Evolutionary conservation across 2,113 vertebrate genomes (phyloP), one percentile per base, ranked within the genome.

Genomic region (Carassius carassius): DNA sequence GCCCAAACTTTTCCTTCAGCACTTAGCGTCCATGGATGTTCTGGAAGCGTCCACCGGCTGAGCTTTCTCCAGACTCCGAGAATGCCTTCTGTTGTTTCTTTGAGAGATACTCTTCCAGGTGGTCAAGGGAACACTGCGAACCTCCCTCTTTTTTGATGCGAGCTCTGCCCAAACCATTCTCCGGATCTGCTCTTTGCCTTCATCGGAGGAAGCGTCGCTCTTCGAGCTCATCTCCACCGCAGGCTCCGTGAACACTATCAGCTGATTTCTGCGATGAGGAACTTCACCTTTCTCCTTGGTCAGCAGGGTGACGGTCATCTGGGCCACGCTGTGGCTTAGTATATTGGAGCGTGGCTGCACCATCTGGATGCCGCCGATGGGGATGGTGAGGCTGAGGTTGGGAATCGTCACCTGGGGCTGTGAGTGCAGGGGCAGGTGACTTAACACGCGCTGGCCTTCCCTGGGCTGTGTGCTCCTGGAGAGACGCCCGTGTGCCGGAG

Each of bases 351-450:
- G 88, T 10, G 96, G 92, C 86, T 97, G 96, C 69, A 99, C 96
- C 97, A 99, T 97, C 92, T 99, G 97, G 85, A 99, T 98, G 81
- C 97, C 97, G 49, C 97, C 97, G 2, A 99, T 98, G 83, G 97
- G 96, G 85, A 99, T 97, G 92, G 98, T 76, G 73, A 76, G 73
- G 73, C 47, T 93, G 72, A 94, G 94, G 74, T 93, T 88, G 14
- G 95, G 91, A 74, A 92, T 63, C 11, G 95, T 91, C 89, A 93
- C 94, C 93, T 97, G 97, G 13, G 93, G 95, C 94, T 98, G 97
- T 9, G 97, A 99, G 90, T 98, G 97, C 91, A 98, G 93, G 35
- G 97, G 97, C 87, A 99, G 96, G 88, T 99, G 97, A 89, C 97
- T 98, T 91, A 97, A 95, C 90, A 97, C 86, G 17, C 95, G 95